Evolutionary conservation across 1,140 invertebrate species (phyloP).

Genomic region (Cydia pomonella): DNA sequence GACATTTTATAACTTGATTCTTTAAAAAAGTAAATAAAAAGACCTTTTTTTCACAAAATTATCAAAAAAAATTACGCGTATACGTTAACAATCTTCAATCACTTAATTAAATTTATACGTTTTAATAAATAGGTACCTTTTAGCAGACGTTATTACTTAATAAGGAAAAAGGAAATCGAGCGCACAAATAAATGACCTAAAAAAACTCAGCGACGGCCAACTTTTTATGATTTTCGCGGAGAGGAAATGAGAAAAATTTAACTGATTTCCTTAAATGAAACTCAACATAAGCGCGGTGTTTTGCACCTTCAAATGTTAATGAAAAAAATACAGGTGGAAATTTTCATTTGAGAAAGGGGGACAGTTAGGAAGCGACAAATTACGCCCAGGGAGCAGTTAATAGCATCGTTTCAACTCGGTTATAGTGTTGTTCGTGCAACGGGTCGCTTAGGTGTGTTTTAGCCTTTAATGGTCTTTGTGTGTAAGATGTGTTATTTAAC

Average conservation of each 20-base stretch:
- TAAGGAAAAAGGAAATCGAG: slow-evolving; percentile 8
- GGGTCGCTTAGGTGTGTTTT: slow-evolving; percentile 4
- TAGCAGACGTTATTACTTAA: slow-evolving; percentile 7
- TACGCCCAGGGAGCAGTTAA: neutral
- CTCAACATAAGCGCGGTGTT: slow-evolving; percentile 9
- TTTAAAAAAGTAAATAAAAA: neutral
- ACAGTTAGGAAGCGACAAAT: neutral
- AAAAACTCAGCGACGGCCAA: slow-evolving; percentile 15
- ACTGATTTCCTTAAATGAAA: slow-evolving; percentile 32
- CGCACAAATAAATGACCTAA: slow-evolving; percentile 28
- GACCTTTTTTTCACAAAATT: neutral
- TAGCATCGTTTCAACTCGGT: neutral
- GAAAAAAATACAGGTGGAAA: neutral
- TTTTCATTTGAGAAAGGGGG: neutral
- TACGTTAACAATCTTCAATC: neutral
- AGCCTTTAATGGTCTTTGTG: neutral
- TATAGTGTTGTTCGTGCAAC: slow-evolving; percentile 1
- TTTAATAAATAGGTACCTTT: neutral
- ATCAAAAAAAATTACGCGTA: neutral
- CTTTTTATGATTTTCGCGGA: slow-evolving; percentile 14
- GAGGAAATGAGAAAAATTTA: slow-evolving; percentile 31
- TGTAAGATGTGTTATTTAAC: neutral
- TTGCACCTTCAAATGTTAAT: slow-evolving; percentile 12
- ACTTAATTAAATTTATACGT: neutral
- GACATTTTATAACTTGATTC: neutral